Conservation (phyloP, 2,113 vertebrate genomes). For the Galemys pyrenaicus region DNA sequence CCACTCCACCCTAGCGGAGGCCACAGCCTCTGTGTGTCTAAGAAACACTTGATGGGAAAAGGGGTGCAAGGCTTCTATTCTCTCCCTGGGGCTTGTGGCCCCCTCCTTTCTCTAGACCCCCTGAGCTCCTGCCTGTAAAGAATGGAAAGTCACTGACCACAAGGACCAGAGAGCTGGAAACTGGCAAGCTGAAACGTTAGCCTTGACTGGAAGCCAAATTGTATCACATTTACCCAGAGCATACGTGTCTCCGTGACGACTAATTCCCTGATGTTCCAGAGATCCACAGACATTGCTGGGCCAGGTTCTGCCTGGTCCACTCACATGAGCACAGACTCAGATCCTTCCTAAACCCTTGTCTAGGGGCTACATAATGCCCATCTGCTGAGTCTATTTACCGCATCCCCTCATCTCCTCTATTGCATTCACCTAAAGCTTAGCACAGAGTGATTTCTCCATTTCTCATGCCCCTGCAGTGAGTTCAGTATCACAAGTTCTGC, state of each 20-base stretch:
- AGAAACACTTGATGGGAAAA: not conserved
- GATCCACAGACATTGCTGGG: not conserved
- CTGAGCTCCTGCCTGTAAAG: not conserved
- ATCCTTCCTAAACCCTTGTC: not conserved
- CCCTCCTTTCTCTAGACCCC: not conserved
- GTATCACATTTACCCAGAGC: not conserved
- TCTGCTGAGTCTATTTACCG: not conserved
- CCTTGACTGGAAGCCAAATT: not conserved
- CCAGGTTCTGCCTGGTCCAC: too few species aligned
- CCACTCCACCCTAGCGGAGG: not conserved
- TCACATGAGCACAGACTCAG: not conserved
- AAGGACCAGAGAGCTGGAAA: not conserved
- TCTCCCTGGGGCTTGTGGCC: not conserved
- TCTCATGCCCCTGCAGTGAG: constrained; percentile 8
- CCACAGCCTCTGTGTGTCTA: not conserved
- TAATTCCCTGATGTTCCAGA: not conserved
- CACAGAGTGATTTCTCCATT: constrained; percentile 20
- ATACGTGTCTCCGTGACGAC: not conserved
- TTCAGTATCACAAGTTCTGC: not conserved
- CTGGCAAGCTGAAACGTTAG: not conserved
- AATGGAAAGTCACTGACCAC: not conserved
- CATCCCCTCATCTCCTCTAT: not conserved
- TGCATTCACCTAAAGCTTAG: constrained; percentile 38
- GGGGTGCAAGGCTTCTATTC: fast-evolving
- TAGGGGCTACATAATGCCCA: not conserved